A percentile compares a stretch with the other conserved stretches of the same genome.
These are phyloP conservation scores for Conistra vaccinii DNA, from an alignment of 2,888 invertebrate species.

Conservation along the genomic window DNA sequence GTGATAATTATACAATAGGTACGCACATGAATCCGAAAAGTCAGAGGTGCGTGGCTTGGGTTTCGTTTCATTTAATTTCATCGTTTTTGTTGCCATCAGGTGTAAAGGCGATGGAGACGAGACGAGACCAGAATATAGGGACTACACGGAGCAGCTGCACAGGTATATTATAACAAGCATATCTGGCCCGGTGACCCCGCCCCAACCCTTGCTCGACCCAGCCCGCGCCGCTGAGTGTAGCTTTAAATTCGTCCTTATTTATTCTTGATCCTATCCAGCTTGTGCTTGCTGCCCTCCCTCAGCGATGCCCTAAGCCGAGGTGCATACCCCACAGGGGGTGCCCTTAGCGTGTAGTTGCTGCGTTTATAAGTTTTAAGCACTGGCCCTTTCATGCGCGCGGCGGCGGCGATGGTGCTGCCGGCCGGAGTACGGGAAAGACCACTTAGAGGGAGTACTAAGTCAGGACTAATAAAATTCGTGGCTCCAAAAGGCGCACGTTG, in stretches of 20 bases:
- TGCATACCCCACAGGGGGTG: neutral
- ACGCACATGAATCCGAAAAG: no score
- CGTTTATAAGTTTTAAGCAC: neutral
- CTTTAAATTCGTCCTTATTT: neutral
- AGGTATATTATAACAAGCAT: slow-evolving; percentile 67
- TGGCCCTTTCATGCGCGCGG: no score
- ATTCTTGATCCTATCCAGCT: neutral
- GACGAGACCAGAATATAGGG: slow-evolving; percentile 74
- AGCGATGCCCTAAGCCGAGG: neutral
- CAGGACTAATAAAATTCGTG: neutral
- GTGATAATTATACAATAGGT: no score
- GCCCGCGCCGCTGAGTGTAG: neutral
- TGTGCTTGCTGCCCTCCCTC: neutral
- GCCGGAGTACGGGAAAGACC: no score
- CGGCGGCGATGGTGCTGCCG: no score
- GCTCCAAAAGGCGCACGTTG: no score
- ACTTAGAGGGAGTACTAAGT: no score
- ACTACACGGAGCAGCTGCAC: slow-evolving; percentile 73
- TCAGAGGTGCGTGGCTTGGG: no score
- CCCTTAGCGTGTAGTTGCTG: neutral
- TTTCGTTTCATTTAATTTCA: no score
- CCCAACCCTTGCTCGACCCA: neutral
- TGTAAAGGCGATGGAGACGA: slow-evolving; percentile 81
- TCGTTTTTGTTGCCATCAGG: slow-evolving; percentile 64
- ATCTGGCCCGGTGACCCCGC: neutral